Base-by-base conservation (phyloP, 2,888 invertebrate species). In the Tenthredo amoena region DNA sequence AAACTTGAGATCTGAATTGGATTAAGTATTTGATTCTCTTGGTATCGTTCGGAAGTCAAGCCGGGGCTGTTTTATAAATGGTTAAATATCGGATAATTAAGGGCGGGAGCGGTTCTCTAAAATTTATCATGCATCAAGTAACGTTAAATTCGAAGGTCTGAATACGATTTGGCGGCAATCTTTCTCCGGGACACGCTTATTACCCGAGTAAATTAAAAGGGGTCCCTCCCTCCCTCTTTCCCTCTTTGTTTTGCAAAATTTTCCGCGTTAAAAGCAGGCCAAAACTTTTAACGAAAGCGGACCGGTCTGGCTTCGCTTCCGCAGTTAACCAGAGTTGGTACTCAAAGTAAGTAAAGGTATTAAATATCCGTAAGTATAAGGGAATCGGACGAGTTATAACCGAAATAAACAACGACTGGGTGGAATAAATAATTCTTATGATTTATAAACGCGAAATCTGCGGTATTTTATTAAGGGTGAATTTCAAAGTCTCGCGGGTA, bases 251-350 rank as follows among this genome's bases (percentile, higher is more conserved):
- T 37, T 47, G 26, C 21, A 34, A 79, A 79, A 58, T 62, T 77
- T 79, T 79, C 40, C 26, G 21, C 79, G 79, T 79, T 79, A 58
- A 58, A 58, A 79, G 58, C 58, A 87, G 85, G 86, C 86, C 89
- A 87, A 90, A 88, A 87, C 89, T 91, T 90, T 91, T 91, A 91
- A 93, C 92, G 92, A 92, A 92, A 91, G 90, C 88, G 76, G 89
- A 90, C 58, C 21, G 79, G 55, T 26, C 58, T n/a, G 79, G 79
- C 58, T 79, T 37, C 62, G 58, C 58, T 79, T 79, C 34, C 58
- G 79, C 40, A 79, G n/a, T 55, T 62, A 34, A n/a, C 58, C 37
- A 58, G 72, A 34, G 77, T 31, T 47, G 77, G 55, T 55, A 77
- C 77, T 79, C 58, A 62, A 79, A 79, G 40, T 79, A 62, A 79